Evolutionary conservation across 1,140 invertebrate genomes (phyloP).

Genomic region (Cecropterus lyciades): DNA sequence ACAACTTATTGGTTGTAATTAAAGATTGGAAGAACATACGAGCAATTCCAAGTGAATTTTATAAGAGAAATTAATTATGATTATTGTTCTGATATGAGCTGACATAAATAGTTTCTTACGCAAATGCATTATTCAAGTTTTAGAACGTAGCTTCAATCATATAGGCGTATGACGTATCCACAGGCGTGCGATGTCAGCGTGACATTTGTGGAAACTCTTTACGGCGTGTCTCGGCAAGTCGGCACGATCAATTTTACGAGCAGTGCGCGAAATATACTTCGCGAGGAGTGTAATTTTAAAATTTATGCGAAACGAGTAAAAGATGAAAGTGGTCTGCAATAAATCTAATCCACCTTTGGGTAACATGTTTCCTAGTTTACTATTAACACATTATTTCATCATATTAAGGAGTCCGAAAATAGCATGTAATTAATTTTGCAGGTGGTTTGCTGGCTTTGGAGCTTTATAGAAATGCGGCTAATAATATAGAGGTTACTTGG

Average conservation of each 20-base stretch:
- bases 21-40: no score
- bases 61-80: no score
- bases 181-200: slow-evolving; percentile 2
- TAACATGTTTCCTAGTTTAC: slow-evolving; percentile 42
- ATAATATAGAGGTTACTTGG: slow-evolving; percentile 72
- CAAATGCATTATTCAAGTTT: background rate
- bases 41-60: no score
- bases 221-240: slow-evolving; percentile 40
- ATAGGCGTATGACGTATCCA: background rate
- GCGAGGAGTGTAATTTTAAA: slow-evolving; percentile 30
- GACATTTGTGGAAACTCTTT: slow-evolving; percentile 35
- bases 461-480: slow-evolving; percentile 58
- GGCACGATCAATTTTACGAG: background rate
- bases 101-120: no score
- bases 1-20: no score
- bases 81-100: no score
- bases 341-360: slow-evolving; percentile 76
- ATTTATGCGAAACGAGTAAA: slow-evolving; percentile 33
- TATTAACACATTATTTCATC: slow-evolving; percentile 29
- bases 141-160: background rate
- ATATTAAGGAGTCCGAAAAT: slow-evolving; percentile 49
- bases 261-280: slow-evolving; percentile 23
- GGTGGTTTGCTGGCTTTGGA: slow-evolving; percentile 76
- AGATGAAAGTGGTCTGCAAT: slow-evolving; percentile 77
- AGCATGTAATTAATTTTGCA: slow-evolving; percentile 55